Base-by-base conservation (phyloP, 2,113 vertebrate genomes). In the Ahaetulla prasina region DNA sequence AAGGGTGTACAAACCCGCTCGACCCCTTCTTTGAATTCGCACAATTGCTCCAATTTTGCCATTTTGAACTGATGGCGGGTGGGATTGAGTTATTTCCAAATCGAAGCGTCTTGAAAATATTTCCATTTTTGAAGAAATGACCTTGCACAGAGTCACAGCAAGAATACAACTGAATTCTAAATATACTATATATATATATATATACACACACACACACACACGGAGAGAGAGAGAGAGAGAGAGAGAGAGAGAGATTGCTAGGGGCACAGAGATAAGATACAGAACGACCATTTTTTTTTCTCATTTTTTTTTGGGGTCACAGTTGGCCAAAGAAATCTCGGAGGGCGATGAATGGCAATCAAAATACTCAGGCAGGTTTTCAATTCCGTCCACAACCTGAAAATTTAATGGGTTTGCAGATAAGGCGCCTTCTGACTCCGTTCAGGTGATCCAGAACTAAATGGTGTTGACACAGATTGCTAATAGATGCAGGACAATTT, bases 391-490 rank as follows among this genome's bases (percentile, higher is more conserved):
- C 84, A 16, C 18, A 57, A 35, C 50, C 84, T 16, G 52, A 91
- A 55, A 85, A 12, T 47, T 91, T 89, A 93, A 93, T 93, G 87
- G 89, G 52, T 52, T 88, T 43, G 11, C 52, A 91, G 86, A 85
- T 89, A 93, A 91, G 84, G 49, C 84, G 68, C 52, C 86, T 86
- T 50, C 68, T 16, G 45, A 53, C 90, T 60, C 90, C 30, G 35
- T 43, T 68, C 92, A 91, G 89, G 52, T 91, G 89, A 89, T 68
- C 63, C 91, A 68, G 86, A 85, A 91, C 63, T 85, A 91, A 85
- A 91, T 52, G 30, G 68, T n/a, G 7, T 88, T 87, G 63, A 93
- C 89, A 89, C 55, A 74, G 86, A 91, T 85, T 84, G 52, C 86
- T 80, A 57, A 85, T 43, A 63, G 93, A 39, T 14, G 10, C 52